A percentile compares a stretch with the other conserved stretches of the same genome.
Evolutionary conservation across 2,113 vertebrate genomes (phyloP).

Genomic region (Scortum barcoo): DNA sequence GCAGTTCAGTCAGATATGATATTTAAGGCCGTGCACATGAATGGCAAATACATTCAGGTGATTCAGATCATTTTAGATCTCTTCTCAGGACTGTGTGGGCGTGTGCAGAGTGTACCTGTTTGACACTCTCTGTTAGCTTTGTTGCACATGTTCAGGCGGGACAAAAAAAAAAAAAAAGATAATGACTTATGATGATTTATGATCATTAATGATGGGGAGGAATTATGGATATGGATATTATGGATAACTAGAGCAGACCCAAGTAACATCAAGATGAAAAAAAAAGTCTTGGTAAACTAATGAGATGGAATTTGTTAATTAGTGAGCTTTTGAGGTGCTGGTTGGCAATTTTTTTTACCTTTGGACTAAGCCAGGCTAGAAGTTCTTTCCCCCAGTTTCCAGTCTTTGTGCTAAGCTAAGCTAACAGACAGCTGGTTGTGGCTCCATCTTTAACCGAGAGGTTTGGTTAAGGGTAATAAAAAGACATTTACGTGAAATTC

Average conservation of each 20-base stretch:
- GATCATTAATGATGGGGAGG: too few relatives aligned
- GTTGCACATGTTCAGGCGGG: not conserved
- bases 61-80: not conserved
- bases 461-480: not conserved
- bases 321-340: too few relatives aligned
- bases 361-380: too few relatives aligned
- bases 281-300: too few relatives aligned
- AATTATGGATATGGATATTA: too few relatives aligned
- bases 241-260: too few relatives aligned
- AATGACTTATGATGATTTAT: too few relatives aligned
- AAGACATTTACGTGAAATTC: conserved; percentile 1
- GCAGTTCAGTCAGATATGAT: not conserved
- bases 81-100: not conserved
- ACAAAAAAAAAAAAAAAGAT: too few relatives aligned
- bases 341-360: too few relatives aligned
- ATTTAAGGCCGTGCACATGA: not conserved
- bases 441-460: not conserved
- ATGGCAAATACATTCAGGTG: not conserved
- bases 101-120: not conserved
- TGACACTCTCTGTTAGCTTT: not conserved
- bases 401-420: not conserved
- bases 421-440: not conserved
- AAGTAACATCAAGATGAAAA: too few relatives aligned
- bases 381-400: not conserved
- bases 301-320: too few relatives aligned